Percentiles rank a stretch among this genome's conserved stretches.
phyloP scores from a whole-genome alignment of 2,888 invertebrate species.

The Aleiodes leptofemur region DNA sequence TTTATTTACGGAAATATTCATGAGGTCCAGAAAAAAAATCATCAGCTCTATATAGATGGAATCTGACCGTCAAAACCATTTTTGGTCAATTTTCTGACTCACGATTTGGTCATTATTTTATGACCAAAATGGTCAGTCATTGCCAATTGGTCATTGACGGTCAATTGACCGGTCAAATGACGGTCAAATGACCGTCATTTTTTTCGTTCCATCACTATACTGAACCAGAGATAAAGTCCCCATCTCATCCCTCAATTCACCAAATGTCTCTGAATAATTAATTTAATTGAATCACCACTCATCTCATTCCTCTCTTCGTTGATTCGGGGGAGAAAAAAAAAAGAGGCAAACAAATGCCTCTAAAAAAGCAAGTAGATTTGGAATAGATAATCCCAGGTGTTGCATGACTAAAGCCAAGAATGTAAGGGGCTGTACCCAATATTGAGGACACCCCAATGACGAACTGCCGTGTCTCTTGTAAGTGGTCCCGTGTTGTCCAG shows the following conservation, averaged over 20 bases:
- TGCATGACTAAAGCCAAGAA: constrained; percentile 66
- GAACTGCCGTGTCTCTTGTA: constrained; percentile 76
- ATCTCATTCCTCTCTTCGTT: constrained; percentile 6
- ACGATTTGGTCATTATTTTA: too few relatives aligned
- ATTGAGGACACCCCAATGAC: constrained; percentile 67
- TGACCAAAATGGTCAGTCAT: too few relatives aligned
- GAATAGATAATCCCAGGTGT: constrained; percentile 55
- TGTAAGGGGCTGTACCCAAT: constrained; percentile 66
- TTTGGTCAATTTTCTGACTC: too few relatives aligned
- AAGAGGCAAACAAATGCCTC: background rate
- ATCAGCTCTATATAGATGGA: too few relatives aligned
- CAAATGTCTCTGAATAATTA: constrained; percentile 2
- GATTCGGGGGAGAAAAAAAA: background rate
- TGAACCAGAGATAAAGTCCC: too few relatives aligned
- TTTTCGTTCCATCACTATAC: too few relatives aligned
- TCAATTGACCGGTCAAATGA: too few relatives aligned
- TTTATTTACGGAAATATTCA: too few relatives aligned
- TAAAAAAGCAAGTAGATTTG: constrained; percentile 9
- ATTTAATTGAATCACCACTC: constrained; percentile 22
- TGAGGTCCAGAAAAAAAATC: too few relatives aligned
- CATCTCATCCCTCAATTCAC: background rate
- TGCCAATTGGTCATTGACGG: too few relatives aligned
- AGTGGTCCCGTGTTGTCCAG: constrained; percentile 81
- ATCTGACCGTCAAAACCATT: too few relatives aligned
- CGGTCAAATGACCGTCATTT: too few relatives aligned